Evolutionary conservation across 2,113 vertebrate species (phyloP).

Genomic region (Dolichotis patagonum): DNA sequence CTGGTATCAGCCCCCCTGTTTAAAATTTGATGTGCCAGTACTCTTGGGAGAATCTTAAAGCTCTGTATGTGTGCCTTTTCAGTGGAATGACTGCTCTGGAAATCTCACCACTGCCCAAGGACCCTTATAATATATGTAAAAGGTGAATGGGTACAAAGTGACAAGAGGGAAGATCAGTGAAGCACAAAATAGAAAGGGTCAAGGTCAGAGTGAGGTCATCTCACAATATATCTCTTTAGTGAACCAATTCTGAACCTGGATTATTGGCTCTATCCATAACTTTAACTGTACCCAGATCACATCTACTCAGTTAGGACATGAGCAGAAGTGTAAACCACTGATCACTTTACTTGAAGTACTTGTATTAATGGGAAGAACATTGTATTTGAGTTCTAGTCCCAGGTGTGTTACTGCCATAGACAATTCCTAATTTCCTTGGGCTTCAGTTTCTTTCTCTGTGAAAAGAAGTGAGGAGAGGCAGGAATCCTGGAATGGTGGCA

Average conservation of each 20-base stretch:
- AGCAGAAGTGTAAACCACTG: constrained; percentile 12
- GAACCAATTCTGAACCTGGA: background rate
- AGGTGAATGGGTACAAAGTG: background rate
- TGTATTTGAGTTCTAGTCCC: background rate
- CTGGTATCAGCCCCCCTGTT: background rate
- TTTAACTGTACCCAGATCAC: background rate
- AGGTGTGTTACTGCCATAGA: background rate
- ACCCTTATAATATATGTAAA: background rate
- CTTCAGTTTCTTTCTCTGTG: constrained; percentile 48
- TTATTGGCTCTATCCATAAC: background rate
- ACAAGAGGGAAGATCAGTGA: background rate
- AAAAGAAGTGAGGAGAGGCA: background rate
- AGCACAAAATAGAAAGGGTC: background rate
- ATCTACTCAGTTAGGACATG: background rate
- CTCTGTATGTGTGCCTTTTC: background rate
- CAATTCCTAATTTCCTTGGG: constrained; percentile 2
- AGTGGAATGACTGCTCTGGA: constrained; percentile 25
- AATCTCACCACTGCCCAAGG: constrained; percentile 11
- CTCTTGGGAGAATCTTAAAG: background rate
- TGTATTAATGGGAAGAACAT: background rate
- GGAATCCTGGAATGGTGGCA: background rate
- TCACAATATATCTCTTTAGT: background rate
- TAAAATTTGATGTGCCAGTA: background rate
- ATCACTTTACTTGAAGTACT: background rate
- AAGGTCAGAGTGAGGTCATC: background rate